Evolutionary conservation across 53 echinoderm and acorn worm genomes (phyloP), one percentile per base, ranked within the genome.

Genomic region (Patiria pectinifera): DNA sequence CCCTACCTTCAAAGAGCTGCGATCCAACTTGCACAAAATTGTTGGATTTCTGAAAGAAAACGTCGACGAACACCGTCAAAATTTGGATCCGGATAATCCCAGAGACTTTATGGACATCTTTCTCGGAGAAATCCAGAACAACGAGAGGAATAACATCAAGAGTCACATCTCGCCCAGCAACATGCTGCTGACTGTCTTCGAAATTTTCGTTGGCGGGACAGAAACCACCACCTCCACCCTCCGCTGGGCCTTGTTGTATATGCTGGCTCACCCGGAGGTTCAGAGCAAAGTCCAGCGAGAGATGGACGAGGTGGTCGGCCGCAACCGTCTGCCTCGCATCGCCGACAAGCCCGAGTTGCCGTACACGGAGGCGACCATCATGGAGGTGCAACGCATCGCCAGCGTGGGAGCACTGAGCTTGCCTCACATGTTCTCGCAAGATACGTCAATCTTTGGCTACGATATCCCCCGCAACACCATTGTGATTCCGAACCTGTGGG

Each of bases 181-280:
- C 26, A 83, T 93, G 89, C 48, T 83, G 59, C 72, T 83, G 11
- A 83, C 63, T 21, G 18, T 85, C 14, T 59, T 83, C 3, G 89
- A 89, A 26, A 46, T 93, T 4, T 90, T 93, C 48, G 23, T 48
- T 3, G 93, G 69, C 44, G 93, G 93, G 43, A 93, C 93, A 45
- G 93, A 93, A 23, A 93, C 93, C 3, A 90, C 84, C 11, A 25
- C 93, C 6, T 83, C 89, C 19, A 93, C 93, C 12, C 89, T 93
- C 18, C 83, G 62, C 14, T 93, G 93, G 90, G 85, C 83, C 26
- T 12, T 83, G 45, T 84, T 89, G 35, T 93, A 93, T 82, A 74
- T 90, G 75, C 60, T 89, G 83, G 62, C 58, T 16, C 11, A 93
- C 59, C 83, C 83, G 14, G 84, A 93, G 59, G 69, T 93, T 8